A percentile compares a stretch with the other conserved stretches of the same genome.
phyloP scores from a whole-genome alignment of 2,888 invertebrate species.

The Platerodrilus igneus region DNA sequence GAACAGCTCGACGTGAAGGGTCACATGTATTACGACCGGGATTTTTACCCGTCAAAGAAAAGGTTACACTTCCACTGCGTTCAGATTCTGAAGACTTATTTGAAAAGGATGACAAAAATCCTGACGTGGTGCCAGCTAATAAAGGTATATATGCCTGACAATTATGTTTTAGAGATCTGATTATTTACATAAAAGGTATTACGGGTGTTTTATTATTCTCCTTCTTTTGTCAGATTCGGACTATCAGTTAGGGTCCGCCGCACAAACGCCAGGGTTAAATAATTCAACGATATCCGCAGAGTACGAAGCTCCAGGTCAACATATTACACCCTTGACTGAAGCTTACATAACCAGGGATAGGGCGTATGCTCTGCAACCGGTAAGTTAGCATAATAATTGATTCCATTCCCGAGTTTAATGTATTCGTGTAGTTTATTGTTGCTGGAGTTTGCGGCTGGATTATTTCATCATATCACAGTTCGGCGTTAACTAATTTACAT shows the following conservation, averaged over 20 bases:
- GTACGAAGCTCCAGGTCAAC: slow-evolving; percentile 37
- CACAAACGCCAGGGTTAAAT: slow-evolving; percentile 59
- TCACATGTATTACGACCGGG: slow-evolving; percentile 55
- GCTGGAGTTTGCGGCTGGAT: slow-evolving; percentile 27
- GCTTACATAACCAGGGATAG: slow-evolving; percentile 46
- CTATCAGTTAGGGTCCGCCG: slow-evolving; percentile 67
- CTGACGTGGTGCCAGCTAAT: slow-evolving; percentile 82
- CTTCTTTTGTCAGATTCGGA: slow-evolving; percentile 55
- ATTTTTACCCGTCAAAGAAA: slow-evolving; percentile 60
- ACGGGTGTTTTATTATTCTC: slow-evolving; percentile 10
- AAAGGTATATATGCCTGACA: slow-evolving; percentile 58
- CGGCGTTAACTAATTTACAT: slow-evolving; percentile 27
- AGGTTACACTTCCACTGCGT: slow-evolving; percentile 61
- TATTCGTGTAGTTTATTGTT: slow-evolving; percentile 29
- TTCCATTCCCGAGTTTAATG: slow-evolving; percentile 29
- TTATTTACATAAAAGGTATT: slow-evolving; percentile 9
- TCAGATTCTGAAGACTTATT: slow-evolving; percentile 66
- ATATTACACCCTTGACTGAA: slow-evolving; percentile 44
- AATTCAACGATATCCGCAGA: slow-evolving; percentile 43
- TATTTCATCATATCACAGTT: slow-evolving; percentile 20
- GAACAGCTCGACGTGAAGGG: slow-evolving; percentile 54
- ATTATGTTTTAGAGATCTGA: slow-evolving; percentile 4
- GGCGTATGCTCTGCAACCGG: slow-evolving; percentile 43
- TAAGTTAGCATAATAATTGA: slow-evolving; percentile 41
- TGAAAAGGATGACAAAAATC: slow-evolving; percentile 79